These are phyloP conservation scores for Lasiommata megera DNA, from an alignment of 2,888 invertebrate species.

Conservation along the genomic window DNA sequence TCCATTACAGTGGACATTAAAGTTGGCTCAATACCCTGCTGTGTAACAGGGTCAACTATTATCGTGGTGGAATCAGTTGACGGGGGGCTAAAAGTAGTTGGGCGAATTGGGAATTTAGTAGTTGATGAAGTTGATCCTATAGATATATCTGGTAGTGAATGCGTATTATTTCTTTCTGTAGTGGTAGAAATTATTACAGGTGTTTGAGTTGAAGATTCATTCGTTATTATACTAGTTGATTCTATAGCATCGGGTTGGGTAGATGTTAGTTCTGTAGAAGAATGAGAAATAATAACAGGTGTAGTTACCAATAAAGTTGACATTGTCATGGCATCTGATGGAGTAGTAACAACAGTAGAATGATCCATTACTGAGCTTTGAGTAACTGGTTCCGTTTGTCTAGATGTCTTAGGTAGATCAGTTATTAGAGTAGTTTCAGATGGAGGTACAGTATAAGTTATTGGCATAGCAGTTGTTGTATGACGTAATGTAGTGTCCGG, in stretches of 20 bases:
- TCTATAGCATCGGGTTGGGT: too few species aligned
- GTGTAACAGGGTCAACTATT: not conserved
- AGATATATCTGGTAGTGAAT: not conserved
- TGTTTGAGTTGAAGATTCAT: too few species aligned
- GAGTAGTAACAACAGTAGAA: too few species aligned
- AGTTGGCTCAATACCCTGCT: not conserved
- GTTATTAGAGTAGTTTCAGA: not conserved
- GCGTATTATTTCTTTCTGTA: not conserved
- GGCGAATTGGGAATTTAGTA: not conserved
- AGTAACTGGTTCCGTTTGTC: not conserved
- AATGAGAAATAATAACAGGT: too few species aligned
- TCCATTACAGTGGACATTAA: not conserved
- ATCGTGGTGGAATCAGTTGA: not conserved
- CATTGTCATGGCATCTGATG: too few species aligned
- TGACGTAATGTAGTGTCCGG: not conserved
- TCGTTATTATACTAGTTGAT: too few species aligned
- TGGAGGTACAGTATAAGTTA: not conserved
- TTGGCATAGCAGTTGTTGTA: not conserved
- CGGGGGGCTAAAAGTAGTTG: not conserved
- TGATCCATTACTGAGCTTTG: too few species aligned
- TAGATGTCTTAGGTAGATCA: not conserved
- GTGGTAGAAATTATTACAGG: too few species aligned
- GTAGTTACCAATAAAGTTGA: too few species aligned
- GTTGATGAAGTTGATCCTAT: not conserved
- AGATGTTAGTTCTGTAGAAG: too few species aligned